Evolutionary conservation across 2,113 vertebrate species (phyloP), one percentile per base, ranked within the genome.

Genomic region (Beaufortia kweichowensis): DNA sequence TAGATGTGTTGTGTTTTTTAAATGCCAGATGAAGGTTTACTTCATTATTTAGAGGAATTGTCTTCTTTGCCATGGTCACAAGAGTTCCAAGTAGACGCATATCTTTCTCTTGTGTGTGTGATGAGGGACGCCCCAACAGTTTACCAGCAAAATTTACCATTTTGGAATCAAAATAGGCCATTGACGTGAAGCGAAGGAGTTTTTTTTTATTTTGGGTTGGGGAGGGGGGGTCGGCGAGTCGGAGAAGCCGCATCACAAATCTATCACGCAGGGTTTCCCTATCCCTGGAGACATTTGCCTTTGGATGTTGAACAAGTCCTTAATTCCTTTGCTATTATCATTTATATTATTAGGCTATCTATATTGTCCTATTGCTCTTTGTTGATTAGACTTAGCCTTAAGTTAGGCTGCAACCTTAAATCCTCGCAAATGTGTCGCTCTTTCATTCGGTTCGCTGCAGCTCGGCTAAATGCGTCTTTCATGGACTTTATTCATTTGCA

Each of bases 1-100:
- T 31, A 61, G 59, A 61, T 61, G 28, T 61, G 59, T 61, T 61
- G 26, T 31, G 17, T 61, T 61, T 61, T 61, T 61, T 61, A 61
- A 61, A 33, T 33, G 59, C 59, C 59, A 61, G 59, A 61, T 33
- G 29, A 61, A 33, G 59, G 59, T 61, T 61, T 61, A 33, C 29
- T 33, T 61, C 28, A 61, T 61, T 33, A n/a, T 61, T 33, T 33
- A 61, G 7, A 61, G 59, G 59, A 61, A 61, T 61, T 61, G 29
- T 61, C 29, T n/a, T 33, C 9, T n/a, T 61, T 61, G 59, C 19
- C 59, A 61, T 61, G 15, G 7, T 31, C 57, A 19, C 15, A 60
- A 31, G 6, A 33, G 59, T 61, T 61, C 28, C 28, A 61, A 61
- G 60, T 62, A 61, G 57, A 61, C 29, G 57, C 8, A 62, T 21